These are phyloP conservation scores for Caenorhabditis macrosperma DNA, from an alignment of 2,888 invertebrate genomes.

Conservation along the genomic window DNA sequence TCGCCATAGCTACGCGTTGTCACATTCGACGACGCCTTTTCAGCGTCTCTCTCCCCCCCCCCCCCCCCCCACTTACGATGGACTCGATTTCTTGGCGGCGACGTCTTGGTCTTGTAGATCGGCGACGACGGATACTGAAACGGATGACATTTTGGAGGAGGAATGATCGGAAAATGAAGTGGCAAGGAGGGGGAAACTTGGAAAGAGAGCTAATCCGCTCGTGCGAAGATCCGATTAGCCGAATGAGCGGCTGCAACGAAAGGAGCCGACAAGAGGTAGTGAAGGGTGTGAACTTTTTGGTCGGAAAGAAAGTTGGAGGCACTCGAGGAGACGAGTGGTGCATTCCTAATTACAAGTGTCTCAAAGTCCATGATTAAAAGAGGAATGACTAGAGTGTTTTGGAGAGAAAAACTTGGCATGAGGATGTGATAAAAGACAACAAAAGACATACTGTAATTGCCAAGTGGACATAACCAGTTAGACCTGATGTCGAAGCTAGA, in stretches of 20 bases:
- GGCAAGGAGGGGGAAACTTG: not conserved
- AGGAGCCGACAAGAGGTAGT: not conserved
- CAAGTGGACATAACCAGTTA: conserved; percentile 4
- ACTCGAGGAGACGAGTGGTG: not conserved
- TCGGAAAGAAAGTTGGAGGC: conserved; percentile 1
- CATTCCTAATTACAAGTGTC: not conserved
- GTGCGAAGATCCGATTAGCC: conserved; percentile 15
- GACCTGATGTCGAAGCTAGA: not conserved
- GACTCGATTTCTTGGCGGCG: conserved; percentile 15
- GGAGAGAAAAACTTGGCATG: not conserved
- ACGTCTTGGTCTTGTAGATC: conserved; percentile 23
- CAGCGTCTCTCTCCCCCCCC: too few relatives aligned
- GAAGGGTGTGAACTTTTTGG: conserved; percentile 3
- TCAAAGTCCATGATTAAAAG: not conserved
- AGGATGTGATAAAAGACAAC: not conserved
- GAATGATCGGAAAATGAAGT: not conserved
- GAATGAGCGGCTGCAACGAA: not conserved
- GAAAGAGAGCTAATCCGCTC: conserved; percentile 8
- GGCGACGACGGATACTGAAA: conserved; percentile 49
- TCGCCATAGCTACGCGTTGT: conserved; percentile 9
- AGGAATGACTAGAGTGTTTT: not conserved
- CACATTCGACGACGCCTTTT: too few relatives aligned
- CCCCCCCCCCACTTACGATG: conserved; percentile 41
- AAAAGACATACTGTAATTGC: not conserved
- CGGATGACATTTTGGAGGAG: not conserved